A percentile compares a stretch with the other conserved stretches of the same genome.
phyloP scores from a whole-genome alignment of 2,113 vertebrate species.

The Naja naja region DNA sequence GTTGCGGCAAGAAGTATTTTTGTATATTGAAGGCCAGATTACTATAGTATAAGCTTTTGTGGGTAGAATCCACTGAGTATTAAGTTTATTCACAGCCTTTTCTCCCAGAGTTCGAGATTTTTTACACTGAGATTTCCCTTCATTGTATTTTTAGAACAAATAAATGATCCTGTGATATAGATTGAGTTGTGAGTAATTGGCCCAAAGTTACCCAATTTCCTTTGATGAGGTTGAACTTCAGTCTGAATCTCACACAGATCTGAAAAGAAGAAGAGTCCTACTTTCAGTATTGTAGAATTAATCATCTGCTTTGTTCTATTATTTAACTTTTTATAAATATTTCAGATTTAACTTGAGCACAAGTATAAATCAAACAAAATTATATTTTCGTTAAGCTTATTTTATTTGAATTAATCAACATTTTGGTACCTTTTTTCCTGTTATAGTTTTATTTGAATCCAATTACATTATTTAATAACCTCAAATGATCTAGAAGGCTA shows the following conservation, averaged over 20 bases:
- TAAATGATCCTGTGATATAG: neutral
- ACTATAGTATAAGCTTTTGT: neutral
- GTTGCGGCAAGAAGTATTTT: neutral
- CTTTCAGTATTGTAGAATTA: constrained; percentile 3
- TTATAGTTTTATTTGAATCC: neutral
- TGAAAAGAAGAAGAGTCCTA: neutral
- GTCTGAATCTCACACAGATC: neutral
- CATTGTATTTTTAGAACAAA: neutral
- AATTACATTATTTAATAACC: constrained; percentile 30
- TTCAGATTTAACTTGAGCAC: rapidly evolving
- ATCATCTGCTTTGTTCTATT: neutral
- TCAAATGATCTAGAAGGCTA: constrained; percentile 16
- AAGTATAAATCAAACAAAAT: neutral
- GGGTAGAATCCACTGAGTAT: neutral
- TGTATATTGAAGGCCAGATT: neutral
- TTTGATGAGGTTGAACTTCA: neutral
- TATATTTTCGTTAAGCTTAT: neutral
- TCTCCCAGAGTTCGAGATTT: neutral
- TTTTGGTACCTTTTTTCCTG: neutral
- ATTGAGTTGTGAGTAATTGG: neutral
- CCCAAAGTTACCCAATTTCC: neutral
- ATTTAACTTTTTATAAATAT: neutral
- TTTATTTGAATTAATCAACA: neutral
- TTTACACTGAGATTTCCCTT: neutral
- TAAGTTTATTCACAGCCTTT: neutral